Evolutionary conservation across 2,797 vertebrate species (phyloP).

Genomic region (Nyctibius grandis): DNA sequence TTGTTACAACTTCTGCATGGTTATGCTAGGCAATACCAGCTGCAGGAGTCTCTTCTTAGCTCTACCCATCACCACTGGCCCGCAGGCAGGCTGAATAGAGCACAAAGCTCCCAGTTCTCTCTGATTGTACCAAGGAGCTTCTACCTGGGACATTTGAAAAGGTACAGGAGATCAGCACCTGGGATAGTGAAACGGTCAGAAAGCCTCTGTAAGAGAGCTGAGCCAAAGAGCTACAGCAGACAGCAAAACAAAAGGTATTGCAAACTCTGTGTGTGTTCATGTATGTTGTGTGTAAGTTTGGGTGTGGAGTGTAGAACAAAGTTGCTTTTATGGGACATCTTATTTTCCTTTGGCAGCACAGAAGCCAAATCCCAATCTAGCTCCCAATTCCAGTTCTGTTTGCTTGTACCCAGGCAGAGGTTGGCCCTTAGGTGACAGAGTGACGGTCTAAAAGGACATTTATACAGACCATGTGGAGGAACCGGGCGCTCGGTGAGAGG

Average conservation of each 20-base stretch:
- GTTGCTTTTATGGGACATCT: neutral
- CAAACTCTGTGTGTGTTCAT: neutral
- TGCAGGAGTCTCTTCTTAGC: neutral
- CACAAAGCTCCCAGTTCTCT: neutral
- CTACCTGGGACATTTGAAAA: neutral
- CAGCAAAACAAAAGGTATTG: neutral
- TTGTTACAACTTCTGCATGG: neutral
- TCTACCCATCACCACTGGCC: accelerated
- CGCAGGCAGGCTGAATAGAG: neutral
- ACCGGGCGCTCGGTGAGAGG: accelerated
- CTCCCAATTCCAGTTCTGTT: neutral
- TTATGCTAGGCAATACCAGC: neutral
- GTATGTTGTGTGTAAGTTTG: neutral
- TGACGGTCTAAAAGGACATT: neutral
- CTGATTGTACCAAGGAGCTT: neutral
- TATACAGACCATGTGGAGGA: neutral
- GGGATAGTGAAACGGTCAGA: neutral
- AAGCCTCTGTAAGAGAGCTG: neutral
- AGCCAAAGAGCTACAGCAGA: neutral
- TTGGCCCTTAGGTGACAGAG: neutral
- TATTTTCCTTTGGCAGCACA: accelerated
- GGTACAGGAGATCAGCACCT: neutral
- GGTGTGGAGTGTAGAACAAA: neutral
- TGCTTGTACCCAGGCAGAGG: neutral
- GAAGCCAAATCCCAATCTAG: neutral